Base-by-base conservation (phyloP, 2,797 vertebrate species). In the Mus minutoides region DNA sequence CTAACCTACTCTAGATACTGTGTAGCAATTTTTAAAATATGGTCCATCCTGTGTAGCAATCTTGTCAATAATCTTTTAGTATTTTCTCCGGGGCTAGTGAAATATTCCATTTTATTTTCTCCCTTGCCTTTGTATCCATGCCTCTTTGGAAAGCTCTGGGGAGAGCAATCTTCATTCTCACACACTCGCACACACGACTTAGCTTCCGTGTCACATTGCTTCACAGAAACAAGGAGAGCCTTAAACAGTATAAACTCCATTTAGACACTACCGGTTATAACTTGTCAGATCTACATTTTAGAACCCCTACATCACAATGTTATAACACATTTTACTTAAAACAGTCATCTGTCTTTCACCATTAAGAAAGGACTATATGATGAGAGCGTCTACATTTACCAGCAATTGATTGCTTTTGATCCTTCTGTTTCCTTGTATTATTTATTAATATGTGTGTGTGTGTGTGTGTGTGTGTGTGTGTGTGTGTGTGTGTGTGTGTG, bases 11-110 rank as follows among this genome's bases (percentile, higher is more conserved):
- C 13, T 6, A 90, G 43, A 56, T 75, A 69, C 92, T 90, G 46
- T 90, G 40, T 73, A 54, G 14, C 21, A 24, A 37, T 84, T 95
- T 92, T 92, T 97, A 77, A 1, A 73, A 34, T 22, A 58, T 80
- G 24, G 34, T 75, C 19, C 46, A 91, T 88, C 16, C 40, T 83
- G n/a, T 56, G 77, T 71, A 75, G 83, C 43, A 73, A 91, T 4
- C 5, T 76, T 58, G 60, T 67, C 64, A 91, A 71, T 71, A n/a
- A 71, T 77, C 3, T 79, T 78, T 71, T 58, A 89, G 62, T 79
- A 13, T 56, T 43, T 82, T 92, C 16, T 92, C 90, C 84, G 14
- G 43, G 19, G 16, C 77, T 85, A 86, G 43, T 31, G 58, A n/a
- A 49, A 67, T 71, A 77, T 62, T 73, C 8, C 10, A 56, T 79